Evolutionary conservation across 2,888 invertebrate genomes (phyloP).

Genomic region (Invenusta paracnida): DNA sequence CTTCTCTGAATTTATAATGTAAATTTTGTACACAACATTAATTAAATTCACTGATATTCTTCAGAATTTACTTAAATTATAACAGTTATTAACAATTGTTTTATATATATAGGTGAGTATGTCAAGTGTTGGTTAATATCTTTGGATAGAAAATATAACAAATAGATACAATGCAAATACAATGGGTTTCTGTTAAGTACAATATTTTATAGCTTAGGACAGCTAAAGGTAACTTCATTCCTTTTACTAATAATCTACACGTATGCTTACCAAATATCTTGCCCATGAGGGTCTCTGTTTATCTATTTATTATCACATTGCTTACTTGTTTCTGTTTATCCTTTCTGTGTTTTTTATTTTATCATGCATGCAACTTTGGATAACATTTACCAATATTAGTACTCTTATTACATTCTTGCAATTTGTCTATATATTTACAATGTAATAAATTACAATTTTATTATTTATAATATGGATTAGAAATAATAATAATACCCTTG

Average conservation of each 20-base stretch:
- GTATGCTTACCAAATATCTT: neutral
- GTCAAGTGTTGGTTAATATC: no score
- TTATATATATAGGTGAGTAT: no score
- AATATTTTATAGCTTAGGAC: slow-evolving; percentile 12
- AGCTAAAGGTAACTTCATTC: slow-evolving; percentile 17
- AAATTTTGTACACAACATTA: no score
- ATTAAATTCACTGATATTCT: no score
- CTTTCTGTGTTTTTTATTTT: neutral
- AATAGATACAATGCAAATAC: no score
- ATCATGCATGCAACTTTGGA: no score
- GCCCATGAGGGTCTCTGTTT: neutral
- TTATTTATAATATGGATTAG: neutral
- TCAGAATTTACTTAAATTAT: no score
- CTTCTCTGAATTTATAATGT: no score
- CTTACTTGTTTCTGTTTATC: neutral
- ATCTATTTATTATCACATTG: no score
- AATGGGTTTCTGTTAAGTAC: no score
- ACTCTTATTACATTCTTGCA: slow-evolving; percentile 20
- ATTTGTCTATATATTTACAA: slow-evolving; percentile 21
- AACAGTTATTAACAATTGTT: no score
- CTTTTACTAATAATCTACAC: slow-evolving; percentile 1
- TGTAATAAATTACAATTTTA: slow-evolving; percentile 1
- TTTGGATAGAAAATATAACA: no score
- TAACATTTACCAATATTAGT: neutral
- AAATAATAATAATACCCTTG: slow-evolving; percentile 23